Conservation (phyloP, 1,140 invertebrate genomes). For the Drosophila parabipectinata region DNA sequence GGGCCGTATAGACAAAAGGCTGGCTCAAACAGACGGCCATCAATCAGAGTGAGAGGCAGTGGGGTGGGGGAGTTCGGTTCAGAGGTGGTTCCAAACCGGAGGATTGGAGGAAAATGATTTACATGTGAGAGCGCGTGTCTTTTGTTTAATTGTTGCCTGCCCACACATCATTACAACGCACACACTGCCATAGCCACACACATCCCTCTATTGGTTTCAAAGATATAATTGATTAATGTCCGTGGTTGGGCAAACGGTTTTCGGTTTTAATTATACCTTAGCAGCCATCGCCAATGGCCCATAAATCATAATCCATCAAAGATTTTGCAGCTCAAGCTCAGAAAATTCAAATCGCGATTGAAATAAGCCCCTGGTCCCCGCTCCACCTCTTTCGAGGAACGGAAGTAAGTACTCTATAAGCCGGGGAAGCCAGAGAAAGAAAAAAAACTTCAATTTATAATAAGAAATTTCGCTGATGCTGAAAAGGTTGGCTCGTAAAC, state of each 20-base stretch:
- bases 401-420: constrained; percentile 70
- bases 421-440: constrained; percentile 18
- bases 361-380: constrained; percentile 14
- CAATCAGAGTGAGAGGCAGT: constrained; percentile 53
- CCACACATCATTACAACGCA: constrained; percentile 59
- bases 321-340: constrained; percentile 59
- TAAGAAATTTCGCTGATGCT: constrained; percentile 46
- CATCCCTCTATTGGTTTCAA: constrained; percentile 49
- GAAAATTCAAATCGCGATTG: constrained; percentile 69
- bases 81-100: not conserved
- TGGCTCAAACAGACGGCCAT: constrained; percentile 51
- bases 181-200: constrained; percentile 31
- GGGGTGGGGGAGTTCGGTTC: constrained; percentile 8
- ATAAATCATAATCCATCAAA: constrained; percentile 83
- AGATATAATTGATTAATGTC: constrained; percentile 80
- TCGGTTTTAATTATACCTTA: constrained; percentile 77
- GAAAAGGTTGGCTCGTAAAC: constrained; percentile 58
- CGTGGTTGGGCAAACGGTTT: constrained; percentile 54
- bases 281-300: constrained; percentile 61
- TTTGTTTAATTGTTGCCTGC: constrained; percentile 81
- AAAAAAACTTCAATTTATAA: constrained; percentile 38
- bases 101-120: constrained; percentile 65
- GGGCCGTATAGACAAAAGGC: constrained; percentile 48
- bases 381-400: constrained; percentile 10
- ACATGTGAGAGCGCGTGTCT: constrained; percentile 76